Conservation (phyloP, 2,888 invertebrate genomes). For the Pogonocherus hispidulus region DNA sequence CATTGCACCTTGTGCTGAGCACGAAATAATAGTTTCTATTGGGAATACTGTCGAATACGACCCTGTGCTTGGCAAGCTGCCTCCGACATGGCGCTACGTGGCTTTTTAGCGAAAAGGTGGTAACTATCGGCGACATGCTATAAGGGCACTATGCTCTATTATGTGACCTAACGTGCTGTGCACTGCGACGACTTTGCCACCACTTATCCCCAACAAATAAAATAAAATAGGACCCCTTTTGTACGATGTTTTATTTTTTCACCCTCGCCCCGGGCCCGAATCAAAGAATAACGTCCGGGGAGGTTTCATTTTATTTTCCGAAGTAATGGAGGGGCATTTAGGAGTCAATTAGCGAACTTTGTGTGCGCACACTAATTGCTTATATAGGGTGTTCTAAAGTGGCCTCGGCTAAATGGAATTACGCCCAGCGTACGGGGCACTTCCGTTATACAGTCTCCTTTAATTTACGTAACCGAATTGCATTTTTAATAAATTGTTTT, state of each 20-base stretch:
- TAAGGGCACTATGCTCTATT: conserved; percentile 63
- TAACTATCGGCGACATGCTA: conserved; percentile 63
- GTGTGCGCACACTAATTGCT: not conserved
- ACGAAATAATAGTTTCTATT: no score
- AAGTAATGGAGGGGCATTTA: not conserved
- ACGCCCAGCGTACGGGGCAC: not conserved
- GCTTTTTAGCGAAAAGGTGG: conserved; percentile 63
- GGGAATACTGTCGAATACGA: not conserved
- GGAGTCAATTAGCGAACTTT: conserved; percentile 4
- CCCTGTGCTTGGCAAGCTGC: conserved; percentile 34
- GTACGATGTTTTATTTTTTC: conserved; percentile 10
- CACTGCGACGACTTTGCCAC: conserved; percentile 54
- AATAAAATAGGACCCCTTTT: conserved; percentile 21
- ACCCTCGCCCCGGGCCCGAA: not conserved
- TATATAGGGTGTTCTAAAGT: not conserved
- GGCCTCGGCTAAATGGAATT: not conserved
- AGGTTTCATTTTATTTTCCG: conserved; percentile 20
- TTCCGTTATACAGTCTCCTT: no score
- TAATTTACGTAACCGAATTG: no score
- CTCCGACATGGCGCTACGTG: conserved; percentile 49
- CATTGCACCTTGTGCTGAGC: no score
- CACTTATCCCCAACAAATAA: conserved; percentile 30
- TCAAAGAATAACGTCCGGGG: conserved; percentile 9
- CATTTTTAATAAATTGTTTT: no score
- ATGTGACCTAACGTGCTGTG: conserved; percentile 62